These are phyloP conservation scores for Iphiclides podalirius DNA, from an alignment of 2,888 invertebrate species.

Conservation along the genomic window DNA sequence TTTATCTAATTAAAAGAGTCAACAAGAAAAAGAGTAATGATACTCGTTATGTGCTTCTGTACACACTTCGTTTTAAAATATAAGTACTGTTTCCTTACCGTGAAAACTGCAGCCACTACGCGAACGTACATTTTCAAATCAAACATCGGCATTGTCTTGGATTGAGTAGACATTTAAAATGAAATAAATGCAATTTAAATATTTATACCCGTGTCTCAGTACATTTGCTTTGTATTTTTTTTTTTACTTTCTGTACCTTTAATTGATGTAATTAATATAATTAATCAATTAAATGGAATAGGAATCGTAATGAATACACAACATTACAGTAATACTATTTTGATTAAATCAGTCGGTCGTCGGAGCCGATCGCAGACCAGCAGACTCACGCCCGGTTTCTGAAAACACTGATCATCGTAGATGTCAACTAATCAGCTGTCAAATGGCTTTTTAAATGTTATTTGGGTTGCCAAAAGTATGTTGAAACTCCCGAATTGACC, in stretches of 20 bases:
- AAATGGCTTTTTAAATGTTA: too few species aligned
- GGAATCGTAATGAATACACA: neutral
- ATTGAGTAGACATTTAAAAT: conserved; percentile 55
- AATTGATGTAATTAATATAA: neutral
- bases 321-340: neutral
- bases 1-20: too few species aligned
- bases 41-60: neutral
- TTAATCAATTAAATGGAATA: conserved; percentile 31
- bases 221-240: neutral
- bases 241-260: too few species aligned
- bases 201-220: neutral
- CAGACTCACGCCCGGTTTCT: too few species aligned
- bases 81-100: conserved; percentile 46
- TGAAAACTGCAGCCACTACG: conserved; percentile 66
- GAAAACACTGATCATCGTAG: too few species aligned
- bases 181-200: conserved; percentile 23
- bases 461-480: too few species aligned
- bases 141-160: conserved; percentile 61
- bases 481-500: too few species aligned
- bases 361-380: too few species aligned
- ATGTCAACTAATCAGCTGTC: too few species aligned
- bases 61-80: neutral
- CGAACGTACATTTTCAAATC: conserved; percentile 65
- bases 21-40: too few species aligned
- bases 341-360: too few species aligned